Percentiles rank a stretch among this genome's conserved stretches.
phyloP scores from a whole-genome alignment of 2,113 vertebrate species.

The Anas platyrhynchos region DNA sequence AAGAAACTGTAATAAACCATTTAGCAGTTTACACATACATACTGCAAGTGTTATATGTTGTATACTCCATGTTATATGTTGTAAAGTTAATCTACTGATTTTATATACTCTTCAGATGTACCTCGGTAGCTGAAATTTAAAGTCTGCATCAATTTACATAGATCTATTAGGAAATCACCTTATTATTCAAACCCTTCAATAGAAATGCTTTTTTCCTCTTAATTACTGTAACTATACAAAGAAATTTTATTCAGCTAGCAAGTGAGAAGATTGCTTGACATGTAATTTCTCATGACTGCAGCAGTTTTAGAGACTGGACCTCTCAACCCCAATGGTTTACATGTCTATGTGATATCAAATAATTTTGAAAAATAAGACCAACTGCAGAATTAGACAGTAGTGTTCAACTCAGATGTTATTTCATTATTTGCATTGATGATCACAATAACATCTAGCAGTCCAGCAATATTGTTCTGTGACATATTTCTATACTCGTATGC shows the following conservation, averaged over 20 bases:
- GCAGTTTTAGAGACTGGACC: constrained; percentile 13
- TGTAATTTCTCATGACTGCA: background rate
- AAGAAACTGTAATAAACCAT: background rate
- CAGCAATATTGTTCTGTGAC: background rate
- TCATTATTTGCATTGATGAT: constrained; percentile 7
- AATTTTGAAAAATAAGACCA: background rate
- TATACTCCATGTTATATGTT: background rate
- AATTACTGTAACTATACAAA: background rate
- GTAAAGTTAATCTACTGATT: background rate
- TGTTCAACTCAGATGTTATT: background rate
- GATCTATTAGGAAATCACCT: background rate
- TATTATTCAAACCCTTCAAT: constrained; percentile 1
- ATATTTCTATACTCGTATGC: background rate
- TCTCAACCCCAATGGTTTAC: background rate
- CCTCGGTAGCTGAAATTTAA: background rate
- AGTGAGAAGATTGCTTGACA: background rate
- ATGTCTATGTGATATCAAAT: background rate
- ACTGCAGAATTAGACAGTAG: background rate
- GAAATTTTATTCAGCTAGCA: background rate
- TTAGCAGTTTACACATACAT: background rate
- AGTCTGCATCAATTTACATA: background rate
- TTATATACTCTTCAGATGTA: background rate
- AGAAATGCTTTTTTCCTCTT: background rate
- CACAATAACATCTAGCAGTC: background rate
- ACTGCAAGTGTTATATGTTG: background rate